Evolutionary conservation across 35 echinoderm and acorn worm genomes (phyloP), one percentile per base, ranked within the genome.

Genomic region (Ptychodera flava): DNA sequence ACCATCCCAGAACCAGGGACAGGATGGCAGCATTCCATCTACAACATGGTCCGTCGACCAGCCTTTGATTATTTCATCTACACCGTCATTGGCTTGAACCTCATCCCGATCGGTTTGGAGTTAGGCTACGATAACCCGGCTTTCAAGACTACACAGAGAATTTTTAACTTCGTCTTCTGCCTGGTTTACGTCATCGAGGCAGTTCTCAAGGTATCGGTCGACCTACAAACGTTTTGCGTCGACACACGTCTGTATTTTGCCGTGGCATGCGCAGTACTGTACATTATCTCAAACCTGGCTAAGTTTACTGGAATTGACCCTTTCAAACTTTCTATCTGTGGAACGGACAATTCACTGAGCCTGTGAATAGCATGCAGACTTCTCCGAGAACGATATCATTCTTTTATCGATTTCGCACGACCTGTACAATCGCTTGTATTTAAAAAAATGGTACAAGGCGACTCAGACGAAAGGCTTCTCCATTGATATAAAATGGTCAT

Each of bases 71-170:
- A 90, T 1, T 78, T 87, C 82, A 89, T 99, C 36, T 90, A 87
- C 86, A 52, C 79, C 27, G 85, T 91, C 89, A 97, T 97, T 82
- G 31, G 93, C 22, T 85, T 91, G 81, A 99, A 99, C 86, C 89
- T 99, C 86, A 76, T 99, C 53, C 90, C 92, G 0, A 92, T 99
- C 86, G 90, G 94, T 78, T 94, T 99, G 85, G 92, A 89, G 0
- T 94, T 99, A 28, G 33, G 88, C 33, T 33, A 85, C 36, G 34
- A 85, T 37, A 88, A 92, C 28, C 36, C 35, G 16, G 37, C 34
- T 29, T 85, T 76, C 77, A 33, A 85, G 30, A 90, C 80, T 0
- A 37, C 83, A 34, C 45, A 92, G 22, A 35, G 88, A 35, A 78
- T 86, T 76, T 91, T 86, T 28, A 99, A 99, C 90, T 99, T 83